Evolutionary conservation across 2,888 invertebrate species (phyloP).

Genomic region (Tinea semifulvella): DNA sequence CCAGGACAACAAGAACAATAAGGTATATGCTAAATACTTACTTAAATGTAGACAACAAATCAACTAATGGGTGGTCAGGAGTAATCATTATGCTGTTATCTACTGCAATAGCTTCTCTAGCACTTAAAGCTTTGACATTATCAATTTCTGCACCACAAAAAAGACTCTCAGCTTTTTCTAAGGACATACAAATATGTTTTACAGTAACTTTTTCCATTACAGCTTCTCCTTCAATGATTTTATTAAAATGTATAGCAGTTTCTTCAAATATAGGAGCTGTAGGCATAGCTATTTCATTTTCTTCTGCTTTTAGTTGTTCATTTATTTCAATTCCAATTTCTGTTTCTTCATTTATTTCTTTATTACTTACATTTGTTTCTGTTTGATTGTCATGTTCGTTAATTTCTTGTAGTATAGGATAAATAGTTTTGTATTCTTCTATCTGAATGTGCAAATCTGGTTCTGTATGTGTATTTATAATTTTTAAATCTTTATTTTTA

Average conservation of each 20-base stretch:
- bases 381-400: conserved; percentile 3
- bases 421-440: neutral
- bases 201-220: conserved; percentile 22
- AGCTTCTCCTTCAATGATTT: no score
- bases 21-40: conserved; percentile 21
- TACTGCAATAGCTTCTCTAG: conserved; percentile 43
- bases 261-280: conserved; percentile 45
- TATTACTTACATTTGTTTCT: conserved; percentile 12
- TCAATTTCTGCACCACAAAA: conserved; percentile 45
- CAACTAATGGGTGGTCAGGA: conserved; percentile 51
- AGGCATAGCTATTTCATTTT: conserved; percentile 23
- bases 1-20: no score
- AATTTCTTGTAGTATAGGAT: neutral
- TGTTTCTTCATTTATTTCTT: neutral
- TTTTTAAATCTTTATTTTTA: neutral
- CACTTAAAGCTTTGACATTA: conserved; percentile 42
- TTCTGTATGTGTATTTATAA: neutral
- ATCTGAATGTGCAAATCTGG: no score
- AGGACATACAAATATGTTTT: conserved; percentile 35
- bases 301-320: neutral
- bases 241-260: conserved; percentile 13
- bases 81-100: conserved; percentile 40
- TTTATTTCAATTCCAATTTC: neutral
- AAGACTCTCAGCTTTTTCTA: conserved; percentile 41
- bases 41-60: conserved; percentile 54